Evolutionary conservation across 2,113 vertebrate species (phyloP), one percentile per base, ranked within the genome.

Genomic region (Gulo gulo): DNA sequence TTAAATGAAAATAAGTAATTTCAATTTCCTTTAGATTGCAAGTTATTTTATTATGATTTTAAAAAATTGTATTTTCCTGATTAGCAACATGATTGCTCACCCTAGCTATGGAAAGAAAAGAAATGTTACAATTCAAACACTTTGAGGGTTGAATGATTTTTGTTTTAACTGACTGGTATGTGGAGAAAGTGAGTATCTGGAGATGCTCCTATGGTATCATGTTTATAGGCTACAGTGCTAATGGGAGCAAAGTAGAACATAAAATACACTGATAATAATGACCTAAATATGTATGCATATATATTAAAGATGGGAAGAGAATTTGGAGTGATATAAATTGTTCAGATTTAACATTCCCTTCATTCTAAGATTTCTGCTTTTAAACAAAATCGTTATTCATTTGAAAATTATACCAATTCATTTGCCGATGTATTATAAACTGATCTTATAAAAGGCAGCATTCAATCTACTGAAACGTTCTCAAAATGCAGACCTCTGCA

Each of bases 371-470:
- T 96, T 93, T 89, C 59, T 85, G 26, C 45, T 92, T 95, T 97
- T 88, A 92, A 92, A 95, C 59, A 87, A 96, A 92, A 96, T 8
- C 67, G 10, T 59, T 42, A 90, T 90, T 95, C 85, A 95, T 65
- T 89, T 97, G 79, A 93, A 96, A 95, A 98, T 91, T 76, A 96
- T 61, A 80, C 63, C 47, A 71, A 76, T 76, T 97, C 80, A 94
- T 93, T 69, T 91, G 94, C 74, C 71, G 31, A 50, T 34, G 23
- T 93, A 57, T 95, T 94, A 95, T 63, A 91, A 73, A 55, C 18
- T 16, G 63, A 85, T 67, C 67, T 82, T 83, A 73, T 69, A 80
- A 96, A 95, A 95, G 86, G 34, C 52, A 76, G 50, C 59, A 57
- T 85, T 88, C 80, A 74, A 65, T 78, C 88, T 65, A 94, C 55